phyloP scores from a whole-genome alignment of 2,797 vertebrate species.

The Momotus momota region DNA sequence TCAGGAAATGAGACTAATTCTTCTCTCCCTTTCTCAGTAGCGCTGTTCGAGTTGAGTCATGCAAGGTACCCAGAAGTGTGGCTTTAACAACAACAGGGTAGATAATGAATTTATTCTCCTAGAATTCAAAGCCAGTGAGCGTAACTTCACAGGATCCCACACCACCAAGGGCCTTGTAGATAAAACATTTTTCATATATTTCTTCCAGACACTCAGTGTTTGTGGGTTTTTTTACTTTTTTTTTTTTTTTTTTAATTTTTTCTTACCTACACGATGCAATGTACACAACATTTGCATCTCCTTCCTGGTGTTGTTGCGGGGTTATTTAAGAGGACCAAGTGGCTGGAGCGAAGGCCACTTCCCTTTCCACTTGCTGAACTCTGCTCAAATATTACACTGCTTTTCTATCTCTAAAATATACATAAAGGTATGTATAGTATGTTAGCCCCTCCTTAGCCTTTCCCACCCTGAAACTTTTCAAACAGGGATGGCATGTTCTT shows the following conservation, averaged over 20 bases:
- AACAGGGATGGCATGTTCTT: conserved; percentile 66
- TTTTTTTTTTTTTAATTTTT: neutral
- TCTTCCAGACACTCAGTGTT: neutral
- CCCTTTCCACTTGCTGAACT: conserved; percentile 30
- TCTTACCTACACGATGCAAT: neutral
- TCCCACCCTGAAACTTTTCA: conserved; percentile 63
- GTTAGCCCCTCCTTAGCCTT: conserved; percentile 67
- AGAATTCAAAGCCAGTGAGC: neutral
- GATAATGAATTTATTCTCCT: neutral
- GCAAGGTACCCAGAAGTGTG: neutral
- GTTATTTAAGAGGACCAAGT: conserved; percentile 7
- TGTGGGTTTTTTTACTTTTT: neutral
- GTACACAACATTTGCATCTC: neutral
- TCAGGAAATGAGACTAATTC: conserved; percentile 10
- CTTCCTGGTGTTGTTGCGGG: neutral
- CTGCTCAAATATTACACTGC: conserved; percentile 10
- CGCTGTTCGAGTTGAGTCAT: neutral
- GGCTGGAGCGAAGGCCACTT: neutral
- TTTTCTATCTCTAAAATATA: conserved; percentile 54
- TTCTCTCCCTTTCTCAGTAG: neutral
- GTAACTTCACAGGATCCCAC: neutral
- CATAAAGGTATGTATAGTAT: conserved; percentile 64
- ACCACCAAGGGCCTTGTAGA: neutral
- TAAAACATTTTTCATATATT: neutral
- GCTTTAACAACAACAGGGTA: neutral